Base-by-base conservation (phyloP, 2,888 invertebrate genomes). In the Eristalis pertinax region DNA sequence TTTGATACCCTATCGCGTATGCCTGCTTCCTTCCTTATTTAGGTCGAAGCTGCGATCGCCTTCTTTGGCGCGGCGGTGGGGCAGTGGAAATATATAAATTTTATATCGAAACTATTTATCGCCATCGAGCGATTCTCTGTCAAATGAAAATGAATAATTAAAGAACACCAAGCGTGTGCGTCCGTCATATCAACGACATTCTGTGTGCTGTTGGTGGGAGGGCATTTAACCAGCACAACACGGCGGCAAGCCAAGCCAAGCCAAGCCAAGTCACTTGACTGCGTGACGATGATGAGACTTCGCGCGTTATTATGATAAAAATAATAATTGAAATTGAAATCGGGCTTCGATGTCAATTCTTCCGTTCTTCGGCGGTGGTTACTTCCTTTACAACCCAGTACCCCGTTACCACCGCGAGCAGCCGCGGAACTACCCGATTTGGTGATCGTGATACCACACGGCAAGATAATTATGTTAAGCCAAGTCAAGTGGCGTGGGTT, bases 21-120 rank as follows among this genome's bases (percentile, higher is more conserved):
- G 73, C 70, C 74, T 84, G 81, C 79, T 88, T 88, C 88, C 88
- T 88, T 81, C 88, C 88, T 74, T 88, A 88, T 88, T 84, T 88
- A 88, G 88, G 77, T 81, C 80, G 84, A 84, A 78, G 76, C 75
- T 77, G 84, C 84, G 76, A 84, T 84, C 80, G 77, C 88, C 88
- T 77, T 88, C 73, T 88, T 88, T 76, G 88, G 80, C n/a, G 50
- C 50, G 77, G 79, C 78, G 80, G 32, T 32, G 32, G 32, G 84
- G 83, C 68, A 87, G 83, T n/a, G 35, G 67, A 63, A 58, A 62
- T 8, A 32, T 32, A 32, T 43, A 32, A 62, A 65, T 32, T 63
- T 35, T 60, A 64, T 73, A 78, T 76, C 63, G 75, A 81, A 88
- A 84, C 84, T 88, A 87, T 86, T 65, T 87, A 86, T 84, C 83